These are phyloP conservation scores for Heterodera carotae DNA, from an alignment of 1,140 invertebrate species.

Conservation along the genomic window DNA sequence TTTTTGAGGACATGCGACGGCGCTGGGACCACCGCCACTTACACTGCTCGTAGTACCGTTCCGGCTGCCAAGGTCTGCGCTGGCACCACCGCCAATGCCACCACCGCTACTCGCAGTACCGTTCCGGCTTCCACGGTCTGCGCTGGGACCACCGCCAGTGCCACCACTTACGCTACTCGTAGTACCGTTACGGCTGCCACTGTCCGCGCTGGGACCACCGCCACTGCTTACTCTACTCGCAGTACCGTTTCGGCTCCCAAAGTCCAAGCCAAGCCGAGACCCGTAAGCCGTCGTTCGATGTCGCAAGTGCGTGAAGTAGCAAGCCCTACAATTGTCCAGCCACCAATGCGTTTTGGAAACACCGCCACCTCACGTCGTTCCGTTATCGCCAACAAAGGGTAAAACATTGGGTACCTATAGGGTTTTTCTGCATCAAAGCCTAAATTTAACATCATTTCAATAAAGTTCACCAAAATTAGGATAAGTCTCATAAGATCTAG, in stretches of 20 bases:
- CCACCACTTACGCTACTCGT: too few species aligned
- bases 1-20: too few species aligned
- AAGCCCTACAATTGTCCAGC: constrained; percentile 19
- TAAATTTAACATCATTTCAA: too few species aligned
- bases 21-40: too few species aligned
- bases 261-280: constrained; percentile 5
- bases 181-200: not conserved
- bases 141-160: too few species aligned
- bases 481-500: too few species aligned
- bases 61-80: not conserved
- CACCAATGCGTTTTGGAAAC: constrained; percentile 31
- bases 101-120: not conserved
- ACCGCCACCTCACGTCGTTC: not conserved
- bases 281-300: not conserved
- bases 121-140: not conserved
- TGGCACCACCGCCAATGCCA: too few species aligned
- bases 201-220: not conserved
- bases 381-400: constrained; percentile 2
- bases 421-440: too few species aligned
- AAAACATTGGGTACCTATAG: too few species aligned
- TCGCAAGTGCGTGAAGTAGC: not conserved
- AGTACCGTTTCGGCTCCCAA: not conserved
- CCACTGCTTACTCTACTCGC: not conserved
- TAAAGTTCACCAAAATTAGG: too few species aligned
- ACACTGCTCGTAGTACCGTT: not conserved